Evolutionary conservation across 2,888 invertebrate species (phyloP).

Genomic region (Tetranychus truncatus): DNA sequence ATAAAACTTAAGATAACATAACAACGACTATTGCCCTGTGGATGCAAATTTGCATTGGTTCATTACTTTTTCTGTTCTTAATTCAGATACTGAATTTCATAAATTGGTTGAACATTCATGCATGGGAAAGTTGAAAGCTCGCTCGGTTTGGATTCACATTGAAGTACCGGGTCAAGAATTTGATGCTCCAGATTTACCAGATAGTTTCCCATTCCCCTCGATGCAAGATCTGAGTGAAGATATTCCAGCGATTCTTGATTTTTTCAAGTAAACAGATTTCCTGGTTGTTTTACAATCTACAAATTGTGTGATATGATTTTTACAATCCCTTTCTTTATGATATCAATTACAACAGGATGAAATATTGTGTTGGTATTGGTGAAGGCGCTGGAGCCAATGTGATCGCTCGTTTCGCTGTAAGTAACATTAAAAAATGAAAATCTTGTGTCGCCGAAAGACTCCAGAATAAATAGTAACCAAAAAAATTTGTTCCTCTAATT

Average conservation of each 20-base stretch:
- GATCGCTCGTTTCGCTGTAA: slow-evolving; percentile 52
- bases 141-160: slow-evolving; percentile 68
- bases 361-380: slow-evolving; percentile 62
- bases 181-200: slow-evolving; percentile 52
- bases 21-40: too few relatives aligned
- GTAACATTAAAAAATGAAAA: not conserved
- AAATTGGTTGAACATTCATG: slow-evolving; percentile 42
- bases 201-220: slow-evolving; percentile 61
- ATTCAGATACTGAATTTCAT: slow-evolving; percentile 19
- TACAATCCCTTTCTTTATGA: too few relatives aligned
- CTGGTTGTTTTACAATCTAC: too few relatives aligned
- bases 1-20: too few relatives aligned
- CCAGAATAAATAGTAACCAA: too few relatives aligned
- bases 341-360: slow-evolving; percentile 38
- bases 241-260: slow-evolving; percentile 16
- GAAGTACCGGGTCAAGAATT: slow-evolving; percentile 72
- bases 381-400: slow-evolving; percentile 77
- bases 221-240: slow-evolving; percentile 56
- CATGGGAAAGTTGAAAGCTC: slow-evolving; percentile 63
- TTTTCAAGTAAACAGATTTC: slow-evolving; percentile 17
- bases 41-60: not conserved
- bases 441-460: too few relatives aligned
- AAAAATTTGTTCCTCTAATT: too few relatives aligned
- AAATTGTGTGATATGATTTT: too few relatives aligned
- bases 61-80: not conserved